Evolutionary conservation across 2,888 invertebrate genomes (phyloP).

Genomic region (Eurois occulta): DNA sequence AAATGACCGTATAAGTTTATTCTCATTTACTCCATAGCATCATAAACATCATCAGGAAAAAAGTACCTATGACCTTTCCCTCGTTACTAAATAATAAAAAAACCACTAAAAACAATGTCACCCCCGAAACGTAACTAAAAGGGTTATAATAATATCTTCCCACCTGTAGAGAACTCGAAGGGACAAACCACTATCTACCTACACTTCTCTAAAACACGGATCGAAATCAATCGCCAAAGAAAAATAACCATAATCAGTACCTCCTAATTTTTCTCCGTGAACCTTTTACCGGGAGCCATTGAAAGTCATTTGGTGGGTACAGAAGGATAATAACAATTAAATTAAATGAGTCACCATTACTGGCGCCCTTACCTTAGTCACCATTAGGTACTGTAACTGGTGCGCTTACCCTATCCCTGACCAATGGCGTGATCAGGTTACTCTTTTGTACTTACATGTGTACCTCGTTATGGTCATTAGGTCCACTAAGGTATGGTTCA

Average conservation of each 20-base stretch:
- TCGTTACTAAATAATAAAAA: too few relatives aligned
- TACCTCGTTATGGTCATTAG: constrained; percentile 31
- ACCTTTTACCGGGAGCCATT: constrained; percentile 31
- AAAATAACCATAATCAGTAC: constrained; percentile 23
- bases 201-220: background rate
- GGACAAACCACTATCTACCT: background rate
- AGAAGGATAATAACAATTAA: constrained; percentile 62
- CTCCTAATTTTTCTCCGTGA: constrained; percentile 41
- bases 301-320: constrained; percentile 44
- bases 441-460: constrained; percentile 44
- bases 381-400: constrained; percentile 16
- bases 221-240: constrained; percentile 21
- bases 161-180: too few relatives aligned
- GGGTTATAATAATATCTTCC: background rate
- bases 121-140: background rate
- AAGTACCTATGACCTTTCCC: background rate
- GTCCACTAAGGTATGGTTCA: background rate
- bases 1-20: too few relatives aligned
- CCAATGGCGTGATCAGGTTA: constrained; percentile 59
- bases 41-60: background rate
- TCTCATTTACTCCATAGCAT: background rate
- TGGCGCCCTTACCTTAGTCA: constrained; percentile 34
- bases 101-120: background rate
- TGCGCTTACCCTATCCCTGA: constrained; percentile 49
- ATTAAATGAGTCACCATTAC: constrained; percentile 59